Evolutionary conservation across 2,797 vertebrate genomes (phyloP).

Genomic region (Uromys caudimaculatus): DNA sequence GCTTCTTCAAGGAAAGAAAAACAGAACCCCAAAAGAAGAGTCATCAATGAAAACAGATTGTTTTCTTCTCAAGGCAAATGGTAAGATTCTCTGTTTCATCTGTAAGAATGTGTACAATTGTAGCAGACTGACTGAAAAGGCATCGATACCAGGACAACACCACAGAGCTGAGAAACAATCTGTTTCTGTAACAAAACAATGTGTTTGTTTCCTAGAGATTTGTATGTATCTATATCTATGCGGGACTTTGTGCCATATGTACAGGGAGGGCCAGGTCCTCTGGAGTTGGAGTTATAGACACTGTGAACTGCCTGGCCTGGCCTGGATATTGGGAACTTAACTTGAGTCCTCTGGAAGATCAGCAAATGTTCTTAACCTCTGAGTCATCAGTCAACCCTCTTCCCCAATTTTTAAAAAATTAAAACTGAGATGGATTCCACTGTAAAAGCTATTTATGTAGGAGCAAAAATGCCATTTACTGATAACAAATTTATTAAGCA

Average conservation of each 20-base stretch:
- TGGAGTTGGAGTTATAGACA: not conserved
- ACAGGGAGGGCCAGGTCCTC: not conserved
- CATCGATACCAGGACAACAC: not conserved
- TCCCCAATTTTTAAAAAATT: not conserved
- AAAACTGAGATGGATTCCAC: not conserved
- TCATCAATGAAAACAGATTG: not conserved
- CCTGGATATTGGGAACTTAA: not conserved
- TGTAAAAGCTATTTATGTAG: not conserved
- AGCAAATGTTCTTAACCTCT: not conserved
- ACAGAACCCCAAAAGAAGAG: not conserved
- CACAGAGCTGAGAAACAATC: not conserved
- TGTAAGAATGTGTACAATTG: not conserved
- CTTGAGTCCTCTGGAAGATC: not conserved
- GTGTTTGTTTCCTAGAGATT: not conserved
- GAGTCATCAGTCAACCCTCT: not conserved
- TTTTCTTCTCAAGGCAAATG: not conserved
- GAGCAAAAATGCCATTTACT: not conserved
- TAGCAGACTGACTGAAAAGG: not conserved
- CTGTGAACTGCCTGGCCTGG: not conserved
- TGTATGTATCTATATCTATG: too few relatives aligned
- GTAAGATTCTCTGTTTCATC: not conserved
- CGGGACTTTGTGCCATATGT: too few relatives aligned
- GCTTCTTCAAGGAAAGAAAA: not conserved
- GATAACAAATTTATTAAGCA: not conserved
- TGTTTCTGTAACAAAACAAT: not conserved